A percentile compares a stretch with the other conserved stretches of the same genome.
These are phyloP conservation scores for Cliona cf. orientalis DNA, from an alignment of 37 sponge, comb jelly and placozoan species.

Conservation along the genomic window DNA sequence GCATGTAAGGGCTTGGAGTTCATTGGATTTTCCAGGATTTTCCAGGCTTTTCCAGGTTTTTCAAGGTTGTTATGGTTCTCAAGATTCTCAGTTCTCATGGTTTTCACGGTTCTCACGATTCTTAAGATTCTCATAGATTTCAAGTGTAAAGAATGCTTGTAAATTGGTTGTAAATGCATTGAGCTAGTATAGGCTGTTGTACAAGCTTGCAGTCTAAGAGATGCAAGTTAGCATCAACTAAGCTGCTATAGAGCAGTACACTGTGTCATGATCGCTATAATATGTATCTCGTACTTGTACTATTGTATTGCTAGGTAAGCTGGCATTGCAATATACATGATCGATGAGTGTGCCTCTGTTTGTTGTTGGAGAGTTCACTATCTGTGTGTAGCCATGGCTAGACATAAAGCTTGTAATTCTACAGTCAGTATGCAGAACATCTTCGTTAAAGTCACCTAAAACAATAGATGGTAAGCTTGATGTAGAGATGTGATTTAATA, in stretches of 20 bases:
- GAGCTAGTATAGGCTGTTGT: no score
- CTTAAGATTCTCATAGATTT: no score
- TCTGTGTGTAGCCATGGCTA: not conserved
- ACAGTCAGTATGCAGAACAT: not conserved
- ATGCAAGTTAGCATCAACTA: no score
- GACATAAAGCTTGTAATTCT: conserved; percentile 1
- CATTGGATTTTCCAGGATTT: no score
- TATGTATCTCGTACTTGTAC: conserved; percentile 16
- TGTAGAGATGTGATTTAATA: conserved; percentile 1
- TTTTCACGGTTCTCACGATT: no score
- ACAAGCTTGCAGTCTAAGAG: no score
- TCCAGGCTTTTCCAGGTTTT: no score
- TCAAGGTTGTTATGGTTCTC: no score
- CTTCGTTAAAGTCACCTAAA: conserved; percentile 40
- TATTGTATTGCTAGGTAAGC: not conserved
- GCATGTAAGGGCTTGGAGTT: no score
- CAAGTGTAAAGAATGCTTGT: no score
- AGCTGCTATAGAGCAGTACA: conserved; percentile 13
- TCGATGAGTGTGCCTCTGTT: conserved; percentile 23
- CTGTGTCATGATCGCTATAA: conserved; percentile 35
- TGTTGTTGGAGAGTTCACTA: conserved; percentile 23
- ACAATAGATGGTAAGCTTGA: not conserved
- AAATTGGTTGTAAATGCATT: no score
- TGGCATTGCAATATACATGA: conserved; percentile 22
- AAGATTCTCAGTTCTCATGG: no score